These are phyloP conservation scores for Pemphigus obesinymphae DNA, from an alignment of 1,140 invertebrate genomes.

Conservation along the genomic window DNA sequence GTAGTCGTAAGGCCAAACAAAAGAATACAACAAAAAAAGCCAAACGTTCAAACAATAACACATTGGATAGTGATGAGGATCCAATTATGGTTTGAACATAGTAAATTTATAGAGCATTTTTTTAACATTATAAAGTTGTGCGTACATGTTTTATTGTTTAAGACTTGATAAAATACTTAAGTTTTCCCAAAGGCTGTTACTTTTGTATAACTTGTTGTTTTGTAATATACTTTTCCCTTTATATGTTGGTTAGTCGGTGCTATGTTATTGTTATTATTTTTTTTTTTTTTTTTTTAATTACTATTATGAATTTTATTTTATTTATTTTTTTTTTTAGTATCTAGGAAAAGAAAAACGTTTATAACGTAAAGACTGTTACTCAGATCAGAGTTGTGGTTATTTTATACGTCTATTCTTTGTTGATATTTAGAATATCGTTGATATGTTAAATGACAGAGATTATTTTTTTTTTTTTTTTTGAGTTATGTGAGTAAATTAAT, in stretches of 20 bases:
- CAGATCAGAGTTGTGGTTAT: constrained; percentile 28
- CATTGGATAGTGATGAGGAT: constrained; percentile 49
- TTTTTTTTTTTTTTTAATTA: constrained; percentile 27
- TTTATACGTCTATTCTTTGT: constrained; percentile 28
- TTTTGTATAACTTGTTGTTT: constrained; percentile 37
- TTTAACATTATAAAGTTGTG: neutral
- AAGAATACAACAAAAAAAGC: constrained; percentile 27
- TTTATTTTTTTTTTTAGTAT: constrained; percentile 26
- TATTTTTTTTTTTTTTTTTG: neutral
- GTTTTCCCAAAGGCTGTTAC: constrained; percentile 38
- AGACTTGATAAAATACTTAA: constrained; percentile 38
- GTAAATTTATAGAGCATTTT: constrained; percentile 6
- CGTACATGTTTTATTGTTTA: constrained; percentile 20
- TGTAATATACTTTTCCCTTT: constrained; percentile 6
- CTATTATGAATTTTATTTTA: constrained; percentile 1
- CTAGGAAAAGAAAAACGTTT: neutral
- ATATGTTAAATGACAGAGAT: neutral
- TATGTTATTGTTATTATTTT: constrained; percentile 38
- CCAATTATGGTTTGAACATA: constrained; percentile 50
- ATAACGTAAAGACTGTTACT: constrained; percentile 32
- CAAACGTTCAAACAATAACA: constrained; percentile 31
- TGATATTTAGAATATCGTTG: constrained; percentile 12
- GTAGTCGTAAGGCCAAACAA: constrained; percentile 38
- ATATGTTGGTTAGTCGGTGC: constrained; percentile 33
- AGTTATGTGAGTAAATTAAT: neutral